Percentiles rank a stretch among this genome's conserved stretches.
phyloP scores from a whole-genome alignment of 2,797 vertebrate genomes.

The Ispidina picta region DNA sequence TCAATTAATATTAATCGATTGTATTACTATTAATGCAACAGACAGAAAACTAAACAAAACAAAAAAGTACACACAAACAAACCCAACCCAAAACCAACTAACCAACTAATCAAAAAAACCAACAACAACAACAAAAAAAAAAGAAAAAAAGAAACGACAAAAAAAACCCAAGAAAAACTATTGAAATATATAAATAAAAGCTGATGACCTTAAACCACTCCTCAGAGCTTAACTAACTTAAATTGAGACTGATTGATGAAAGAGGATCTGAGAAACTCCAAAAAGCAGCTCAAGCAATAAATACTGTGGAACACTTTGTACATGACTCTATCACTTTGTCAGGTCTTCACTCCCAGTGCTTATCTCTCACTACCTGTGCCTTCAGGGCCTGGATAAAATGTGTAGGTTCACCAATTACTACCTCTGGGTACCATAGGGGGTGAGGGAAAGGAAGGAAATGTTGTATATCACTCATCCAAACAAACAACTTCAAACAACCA shows the following conservation, averaged over 20 bases:
- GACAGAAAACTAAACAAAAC: not conserved
- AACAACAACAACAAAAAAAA: too few species aligned
- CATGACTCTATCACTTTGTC: not conserved
- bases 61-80: too few species aligned
- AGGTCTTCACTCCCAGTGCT: not conserved
- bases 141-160: too few species aligned
- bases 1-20: fast-evolving
- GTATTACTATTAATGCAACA: not conserved
- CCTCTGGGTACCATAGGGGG: fast-evolving
- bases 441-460: not conserved
- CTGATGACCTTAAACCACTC: not conserved
- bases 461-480: not conserved
- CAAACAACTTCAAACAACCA: not conserved
- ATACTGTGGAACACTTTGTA: not conserved
- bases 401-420: not conserved
- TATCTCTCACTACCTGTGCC: not conserved
- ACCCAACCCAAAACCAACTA: too few species aligned
- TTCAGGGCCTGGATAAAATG: not conserved
- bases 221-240: not conserved
- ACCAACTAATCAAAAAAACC: too few species aligned
- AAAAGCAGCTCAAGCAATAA: not conserved
- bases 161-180: not conserved
- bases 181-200: not conserved
- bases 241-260: not conserved
- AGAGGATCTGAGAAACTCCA: not conserved